Base-by-base conservation (phyloP, 2,888 invertebrate genomes). In the Caenorhabditis angaria region DNA sequence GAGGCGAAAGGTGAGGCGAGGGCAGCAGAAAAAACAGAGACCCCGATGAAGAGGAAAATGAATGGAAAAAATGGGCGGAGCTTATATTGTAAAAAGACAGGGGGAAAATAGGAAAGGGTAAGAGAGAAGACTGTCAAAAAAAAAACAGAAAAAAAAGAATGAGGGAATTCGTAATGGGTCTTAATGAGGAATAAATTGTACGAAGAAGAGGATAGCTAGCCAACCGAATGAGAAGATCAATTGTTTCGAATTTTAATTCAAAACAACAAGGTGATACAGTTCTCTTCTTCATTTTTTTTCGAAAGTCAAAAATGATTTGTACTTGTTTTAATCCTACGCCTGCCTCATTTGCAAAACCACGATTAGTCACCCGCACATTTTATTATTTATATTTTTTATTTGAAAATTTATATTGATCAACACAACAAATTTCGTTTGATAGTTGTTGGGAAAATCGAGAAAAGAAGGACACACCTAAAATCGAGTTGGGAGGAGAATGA, bases 121-220 rank as follows among this genome's bases (percentile, higher is more conserved):
- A 32, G 47, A 61, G 55, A 54, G 28, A 47, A n/a, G 54, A 53
- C 50, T 20, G 69, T 20, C 69, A 32, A 35, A 27, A 32, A 28
- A n/a, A n/a, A n/a, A n/a, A n/a, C n/a, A n/a, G 53, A 62, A 53
- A 12, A 35, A 53, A 22, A 51, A 18, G 25, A 55, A 35, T 12
- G 50, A 63, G 32, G 27, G 10, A 32, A 41, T 41, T 54, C 22
- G 62, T 41, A 67, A 60, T 51, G 62, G 60, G 62, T 70, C 63
- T 74, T 69, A 74, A 74, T 74, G 73, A 66, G 67, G 61, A 62
- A 74, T 50, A 28, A 74, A 68, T 68, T 70, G 70, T 47, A 28
- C 50, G 61, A 29, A 22, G 35, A 35, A 10, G 35, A 35, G 35
- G 8, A n/a, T n/a, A n/a, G n/a, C n/a, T n/a, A n/a, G n/a, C n/a